A percentile compares a stretch with the other conserved stretches of the same genome.
Conservation (phyloP, 2,888 invertebrate species). For the Nematopogon swammerdamellus region DNA sequence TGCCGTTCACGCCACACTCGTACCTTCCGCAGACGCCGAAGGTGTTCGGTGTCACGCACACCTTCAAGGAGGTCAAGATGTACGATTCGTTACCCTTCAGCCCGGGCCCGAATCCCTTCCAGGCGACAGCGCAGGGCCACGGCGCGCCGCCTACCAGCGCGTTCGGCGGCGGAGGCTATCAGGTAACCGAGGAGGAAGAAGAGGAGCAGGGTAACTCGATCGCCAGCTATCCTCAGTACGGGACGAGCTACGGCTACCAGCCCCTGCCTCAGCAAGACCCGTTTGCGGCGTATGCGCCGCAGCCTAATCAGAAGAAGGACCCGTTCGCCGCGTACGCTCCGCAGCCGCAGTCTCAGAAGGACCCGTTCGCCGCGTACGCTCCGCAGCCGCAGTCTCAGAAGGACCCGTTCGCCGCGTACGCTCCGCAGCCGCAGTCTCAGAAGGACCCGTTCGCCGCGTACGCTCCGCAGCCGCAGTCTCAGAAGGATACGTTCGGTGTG, state of each 20-base stretch:
- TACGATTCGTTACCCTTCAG: constrained; percentile 29
- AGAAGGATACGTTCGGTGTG: too few relatives aligned
- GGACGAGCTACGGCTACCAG: constrained; percentile 24
- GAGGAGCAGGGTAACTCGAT: constrained; percentile 36
- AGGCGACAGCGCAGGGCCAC: too few relatives aligned
- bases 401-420: too few relatives aligned
- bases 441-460: too few relatives aligned
- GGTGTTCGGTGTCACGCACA: constrained; percentile 29
- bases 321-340: too few relatives aligned
- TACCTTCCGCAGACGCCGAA: constrained; percentile 20
- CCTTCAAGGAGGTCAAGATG: constrained; percentile 43
- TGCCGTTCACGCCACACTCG: background rate
- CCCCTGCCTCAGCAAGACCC: constrained; percentile 21
- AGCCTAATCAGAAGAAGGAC: too few relatives aligned
- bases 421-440: too few relatives aligned
- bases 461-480: too few relatives aligned
- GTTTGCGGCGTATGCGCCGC: constrained; percentile 12
- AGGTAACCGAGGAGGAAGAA: constrained; percentile 41
- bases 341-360: too few relatives aligned
- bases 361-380: too few relatives aligned
- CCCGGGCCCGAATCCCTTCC: constrained; percentile 4
- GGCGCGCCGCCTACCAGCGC: constrained; percentile 23
- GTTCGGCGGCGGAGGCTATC: constrained; percentile 26
- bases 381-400: too few relatives aligned
- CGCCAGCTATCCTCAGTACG: constrained; percentile 30